Conservation (phyloP, 2,888 invertebrate genomes). For the Plagiodera versicolora region DNA sequence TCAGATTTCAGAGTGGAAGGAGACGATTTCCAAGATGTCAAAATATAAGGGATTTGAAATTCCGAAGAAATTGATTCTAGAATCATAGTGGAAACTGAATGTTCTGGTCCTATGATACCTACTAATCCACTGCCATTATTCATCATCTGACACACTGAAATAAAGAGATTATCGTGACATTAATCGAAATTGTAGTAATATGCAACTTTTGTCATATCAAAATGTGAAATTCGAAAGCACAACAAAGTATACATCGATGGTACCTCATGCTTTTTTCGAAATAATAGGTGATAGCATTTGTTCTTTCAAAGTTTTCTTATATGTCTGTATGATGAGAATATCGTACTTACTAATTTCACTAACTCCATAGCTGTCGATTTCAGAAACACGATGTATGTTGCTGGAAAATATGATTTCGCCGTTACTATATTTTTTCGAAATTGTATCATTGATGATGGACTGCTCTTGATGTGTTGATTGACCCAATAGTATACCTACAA, state of each 20-base stretch:
- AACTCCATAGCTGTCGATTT: constrained; percentile 19
- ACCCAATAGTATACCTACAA: constrained; percentile 21
- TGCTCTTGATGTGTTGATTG: constrained; percentile 17
- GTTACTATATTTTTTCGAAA: constrained; percentile 18
- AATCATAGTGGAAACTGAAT: constrained; percentile 54
- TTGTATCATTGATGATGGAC: constrained; percentile 16
- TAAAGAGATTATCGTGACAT: too few relatives aligned
- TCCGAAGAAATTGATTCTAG: constrained; percentile 82
- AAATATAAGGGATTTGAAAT: constrained; percentile 83
- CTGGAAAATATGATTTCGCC: constrained; percentile 22
- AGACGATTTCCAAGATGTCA: constrained; percentile 73
- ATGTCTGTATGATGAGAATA: too few relatives aligned
- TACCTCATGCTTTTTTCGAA: neutral
- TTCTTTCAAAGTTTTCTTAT: too few relatives aligned
- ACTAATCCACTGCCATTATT: constrained; percentile 65
- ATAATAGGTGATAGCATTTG: neutral
- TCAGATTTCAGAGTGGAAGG: constrained; percentile 59
- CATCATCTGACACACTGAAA: constrained; percentile 60
- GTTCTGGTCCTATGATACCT: constrained; percentile 80
- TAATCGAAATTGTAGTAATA: too few relatives aligned
- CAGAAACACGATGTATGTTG: constrained; percentile 17
- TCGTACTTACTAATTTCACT: constrained; percentile 20
- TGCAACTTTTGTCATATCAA: too few relatives aligned
- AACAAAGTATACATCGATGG: neutral
- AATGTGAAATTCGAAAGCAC: too few relatives aligned